Conservation (phyloP, 2,888 invertebrate species). For the Myathropa florea region DNA sequence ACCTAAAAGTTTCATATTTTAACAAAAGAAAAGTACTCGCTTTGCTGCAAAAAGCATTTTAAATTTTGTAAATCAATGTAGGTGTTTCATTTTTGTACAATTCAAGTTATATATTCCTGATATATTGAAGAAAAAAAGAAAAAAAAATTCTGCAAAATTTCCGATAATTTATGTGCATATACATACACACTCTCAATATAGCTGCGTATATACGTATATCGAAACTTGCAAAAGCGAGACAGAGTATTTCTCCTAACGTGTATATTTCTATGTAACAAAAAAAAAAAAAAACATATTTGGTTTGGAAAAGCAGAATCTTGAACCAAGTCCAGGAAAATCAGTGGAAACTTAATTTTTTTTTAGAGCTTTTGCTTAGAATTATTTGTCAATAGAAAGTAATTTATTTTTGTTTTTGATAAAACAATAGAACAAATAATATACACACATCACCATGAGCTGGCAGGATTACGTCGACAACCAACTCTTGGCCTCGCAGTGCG, state of each 20-base stretch:
- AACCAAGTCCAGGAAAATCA: constrained; percentile 32
- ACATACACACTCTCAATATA: constrained; percentile 44
- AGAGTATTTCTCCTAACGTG: constrained; percentile 33
- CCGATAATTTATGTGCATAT: constrained; percentile 69
- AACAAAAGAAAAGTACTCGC: constrained; percentile 43
- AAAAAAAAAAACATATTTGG: constrained; percentile 37
- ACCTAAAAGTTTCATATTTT: constrained; percentile 52
- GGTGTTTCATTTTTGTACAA: constrained; percentile 41
- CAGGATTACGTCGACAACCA: constrained; percentile 99
- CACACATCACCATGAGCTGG: constrained; percentile 91
- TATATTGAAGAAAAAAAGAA: constrained; percentile 9
- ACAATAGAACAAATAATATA: constrained; percentile 72
- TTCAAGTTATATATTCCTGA: constrained; percentile 22
- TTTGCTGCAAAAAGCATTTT: constrained; percentile 58
- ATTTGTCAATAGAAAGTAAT: constrained; percentile 51
- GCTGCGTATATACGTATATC: constrained; percentile 49
- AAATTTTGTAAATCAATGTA: constrained; percentile 61
- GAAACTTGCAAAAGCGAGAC: constrained; percentile 47
- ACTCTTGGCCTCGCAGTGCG: constrained; percentile 96
- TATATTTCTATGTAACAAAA: constrained; percentile 44
- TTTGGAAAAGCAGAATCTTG: constrained; percentile 6
- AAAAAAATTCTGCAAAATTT: constrained; percentile 60
- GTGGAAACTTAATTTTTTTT: constrained; percentile 38
- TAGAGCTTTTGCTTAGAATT: constrained; percentile 14
- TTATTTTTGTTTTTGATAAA: constrained; percentile 57